phyloP scores from a whole-genome alignment of 1,140 invertebrate genomes.

The Nebria ingens region DNA sequence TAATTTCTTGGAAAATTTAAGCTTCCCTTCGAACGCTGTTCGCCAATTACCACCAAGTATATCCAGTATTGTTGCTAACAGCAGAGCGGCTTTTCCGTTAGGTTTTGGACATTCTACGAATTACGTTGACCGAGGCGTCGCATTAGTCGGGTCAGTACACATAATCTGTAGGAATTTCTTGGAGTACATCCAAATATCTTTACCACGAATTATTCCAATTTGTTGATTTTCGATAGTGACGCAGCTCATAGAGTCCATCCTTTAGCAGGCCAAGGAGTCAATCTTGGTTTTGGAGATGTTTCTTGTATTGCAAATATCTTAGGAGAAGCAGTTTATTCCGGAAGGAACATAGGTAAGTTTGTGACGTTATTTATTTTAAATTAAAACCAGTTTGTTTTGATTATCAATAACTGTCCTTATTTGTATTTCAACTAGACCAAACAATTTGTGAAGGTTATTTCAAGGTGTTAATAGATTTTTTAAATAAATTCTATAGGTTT shows the following conservation, averaged over 20 bases:
- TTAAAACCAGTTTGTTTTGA: background rate
- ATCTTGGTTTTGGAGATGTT: slow-evolving; percentile 94
- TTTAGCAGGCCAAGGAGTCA: slow-evolving; percentile 93
- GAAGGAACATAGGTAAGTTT: slow-evolving; percentile 60
- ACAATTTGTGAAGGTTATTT: slow-evolving; percentile 5
- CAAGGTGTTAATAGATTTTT: too few relatives aligned
- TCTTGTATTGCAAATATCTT: slow-evolving; percentile 56
- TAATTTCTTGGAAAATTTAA: slow-evolving; percentile 34
- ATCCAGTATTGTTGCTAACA: slow-evolving; percentile 44
- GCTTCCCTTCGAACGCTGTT: slow-evolving; percentile 36
- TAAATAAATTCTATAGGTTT: too few relatives aligned
- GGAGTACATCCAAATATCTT: slow-evolving; percentile 8
- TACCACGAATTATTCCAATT: slow-evolving; percentile 12
- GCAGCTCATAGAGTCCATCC: slow-evolving; percentile 95
- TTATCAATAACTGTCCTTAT: background rate
- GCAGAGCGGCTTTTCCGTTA: slow-evolving; percentile 83
- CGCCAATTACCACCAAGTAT: slow-evolving; percentile 73
- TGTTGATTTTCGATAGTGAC: too few relatives aligned
- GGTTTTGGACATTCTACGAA: slow-evolving; percentile 79
- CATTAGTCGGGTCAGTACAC: slow-evolving; percentile 64
- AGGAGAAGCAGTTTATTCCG: slow-evolving; percentile 57
- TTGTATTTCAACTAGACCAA: background rate
- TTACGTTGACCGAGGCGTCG: slow-evolving; percentile 67
- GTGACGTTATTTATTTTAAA: too few relatives aligned
- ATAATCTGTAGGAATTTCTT: background rate